phyloP scores from a whole-genome alignment of 2,888 invertebrate species.

The Neoitamus cyanurus region DNA sequence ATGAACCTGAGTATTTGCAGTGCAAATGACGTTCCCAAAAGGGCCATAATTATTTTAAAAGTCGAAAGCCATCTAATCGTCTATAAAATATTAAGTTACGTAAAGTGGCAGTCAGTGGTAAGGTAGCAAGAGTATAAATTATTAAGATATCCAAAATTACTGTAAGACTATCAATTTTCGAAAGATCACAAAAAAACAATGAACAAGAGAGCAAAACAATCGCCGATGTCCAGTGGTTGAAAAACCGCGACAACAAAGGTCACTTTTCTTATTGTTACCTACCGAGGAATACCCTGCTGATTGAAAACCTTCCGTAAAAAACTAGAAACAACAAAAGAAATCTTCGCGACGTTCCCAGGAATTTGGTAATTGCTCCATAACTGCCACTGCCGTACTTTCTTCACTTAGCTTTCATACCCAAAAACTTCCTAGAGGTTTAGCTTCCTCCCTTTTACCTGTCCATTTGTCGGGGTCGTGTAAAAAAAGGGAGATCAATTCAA shows the following conservation, averaged over 20 bases:
- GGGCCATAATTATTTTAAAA: too few species aligned
- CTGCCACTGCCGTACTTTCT: not conserved
- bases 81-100: too few species aligned
- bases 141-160: too few species aligned
- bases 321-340: not conserved
- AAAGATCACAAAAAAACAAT: too few species aligned
- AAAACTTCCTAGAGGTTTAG: not conserved
- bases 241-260: not conserved
- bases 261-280: not conserved
- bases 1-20: too few species aligned
- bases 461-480: not conserved
- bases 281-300: not conserved
- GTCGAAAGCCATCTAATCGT: too few species aligned
- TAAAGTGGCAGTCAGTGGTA: too few species aligned
- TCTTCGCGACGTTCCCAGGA: not conserved
- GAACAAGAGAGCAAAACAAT: too few species aligned
- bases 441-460: conserved; percentile 7
- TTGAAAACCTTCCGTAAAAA: not conserved
- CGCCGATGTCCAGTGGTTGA: not conserved
- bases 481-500: conserved; percentile 5
- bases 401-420: not conserved
- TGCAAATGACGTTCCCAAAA: too few species aligned
- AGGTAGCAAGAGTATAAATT: too few species aligned
- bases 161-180: too few species aligned
- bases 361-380: not conserved